Evolutionary conservation across 2,113 vertebrate genomes (phyloP), one percentile per base, ranked within the genome.

Genomic region (Gobio gobio): DNA sequence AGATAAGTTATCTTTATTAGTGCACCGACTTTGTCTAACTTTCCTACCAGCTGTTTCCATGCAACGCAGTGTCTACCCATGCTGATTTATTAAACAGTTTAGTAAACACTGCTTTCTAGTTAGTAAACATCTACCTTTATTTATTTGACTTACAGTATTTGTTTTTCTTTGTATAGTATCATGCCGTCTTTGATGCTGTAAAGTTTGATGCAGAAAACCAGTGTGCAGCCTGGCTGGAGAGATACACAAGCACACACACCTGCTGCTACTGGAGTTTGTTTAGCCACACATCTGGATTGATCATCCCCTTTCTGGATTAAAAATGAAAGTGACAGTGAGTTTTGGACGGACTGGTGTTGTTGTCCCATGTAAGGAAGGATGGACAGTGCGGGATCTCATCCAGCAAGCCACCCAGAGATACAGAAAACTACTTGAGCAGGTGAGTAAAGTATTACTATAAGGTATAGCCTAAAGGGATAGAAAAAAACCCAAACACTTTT

Each of bases 281-380:
- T 33, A 68, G 22, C 9, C n/a, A 58, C 26, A 66, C 58, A 29
- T 73, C 45, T 51, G 63, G 33, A n/a, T 72, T 10, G 14, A 54
- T 72, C 29, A 12, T 43, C 29, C 40, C 20, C 66, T 58, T n/a
- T 72, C 70, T 8, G 4, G 16, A 86, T 43, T 79, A 61, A 92
- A 84, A 33, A 99, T 99, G 97, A 99, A 99, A 94, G 97, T 99
- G 92, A 99, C 97, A 0, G 97, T 99, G 83, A 96, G 94, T 47
- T 99, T 99, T 90, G 97, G 97, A 86, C 91, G 94, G 91, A 98
- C 96, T 0, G 95, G 96, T 77, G 97, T 99, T 86, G 97, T 99
- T 82, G 97, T 99, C 16, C 97, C 97, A 54, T 98, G 97, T 91
- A 96, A 96, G 89, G 95, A 97, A 20, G 97, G 96, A n/a, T 97